phyloP scores from a whole-genome alignment of 2,797 vertebrate species.

The Girardinus metallicus region DNA sequence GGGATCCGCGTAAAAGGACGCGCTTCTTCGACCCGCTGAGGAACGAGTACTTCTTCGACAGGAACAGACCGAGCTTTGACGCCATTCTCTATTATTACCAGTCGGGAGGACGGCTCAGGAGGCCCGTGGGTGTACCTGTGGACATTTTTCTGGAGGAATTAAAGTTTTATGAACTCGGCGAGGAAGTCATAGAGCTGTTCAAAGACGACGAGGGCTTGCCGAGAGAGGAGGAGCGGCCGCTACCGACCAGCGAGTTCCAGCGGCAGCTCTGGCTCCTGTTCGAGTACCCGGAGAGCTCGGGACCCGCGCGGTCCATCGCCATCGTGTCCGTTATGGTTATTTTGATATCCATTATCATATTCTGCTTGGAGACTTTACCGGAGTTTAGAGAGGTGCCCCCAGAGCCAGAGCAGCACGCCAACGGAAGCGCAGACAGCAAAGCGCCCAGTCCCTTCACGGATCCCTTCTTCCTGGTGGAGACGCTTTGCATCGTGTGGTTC shows the following conservation, averaged over 20 bases:
- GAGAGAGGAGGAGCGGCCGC: conserved; percentile 86
- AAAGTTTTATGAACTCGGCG: conserved; percentile 91
- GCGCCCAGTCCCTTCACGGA: conserved; percentile 86
- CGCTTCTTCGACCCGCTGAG: conserved; percentile 91
- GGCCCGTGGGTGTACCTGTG: conserved; percentile 90
- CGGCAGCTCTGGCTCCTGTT: conserved; percentile 94
- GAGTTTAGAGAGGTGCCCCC: conserved; percentile 84
- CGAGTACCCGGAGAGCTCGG: conserved; percentile 94
- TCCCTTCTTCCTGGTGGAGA: conserved; percentile 94
- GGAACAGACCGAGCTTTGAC: conserved; percentile 94
- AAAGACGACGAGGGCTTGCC: conserved; percentile 90
- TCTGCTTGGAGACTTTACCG: conserved; percentile 94
- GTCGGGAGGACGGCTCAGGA: conserved; percentile 89
- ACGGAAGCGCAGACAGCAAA: conserved; percentile 45
- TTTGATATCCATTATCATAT: conserved; percentile 93
- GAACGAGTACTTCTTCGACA: conserved; percentile 95
- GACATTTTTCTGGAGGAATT: conserved; percentile 95
- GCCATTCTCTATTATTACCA: conserved; percentile 94
- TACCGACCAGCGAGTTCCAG: conserved; percentile 87
- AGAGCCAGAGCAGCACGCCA: conserved; percentile 38
- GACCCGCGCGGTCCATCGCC: conserved; percentile 88
- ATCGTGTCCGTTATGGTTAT: conserved; percentile 94
- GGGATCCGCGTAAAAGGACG: conserved; percentile 89
- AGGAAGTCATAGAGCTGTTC: conserved; percentile 85
- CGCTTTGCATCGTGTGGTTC: conserved; percentile 94